Percentiles rank a stretch among this genome's conserved stretches.
Conservation (phyloP, 1,140 invertebrate species). For the Lepidurus apus region DNA sequence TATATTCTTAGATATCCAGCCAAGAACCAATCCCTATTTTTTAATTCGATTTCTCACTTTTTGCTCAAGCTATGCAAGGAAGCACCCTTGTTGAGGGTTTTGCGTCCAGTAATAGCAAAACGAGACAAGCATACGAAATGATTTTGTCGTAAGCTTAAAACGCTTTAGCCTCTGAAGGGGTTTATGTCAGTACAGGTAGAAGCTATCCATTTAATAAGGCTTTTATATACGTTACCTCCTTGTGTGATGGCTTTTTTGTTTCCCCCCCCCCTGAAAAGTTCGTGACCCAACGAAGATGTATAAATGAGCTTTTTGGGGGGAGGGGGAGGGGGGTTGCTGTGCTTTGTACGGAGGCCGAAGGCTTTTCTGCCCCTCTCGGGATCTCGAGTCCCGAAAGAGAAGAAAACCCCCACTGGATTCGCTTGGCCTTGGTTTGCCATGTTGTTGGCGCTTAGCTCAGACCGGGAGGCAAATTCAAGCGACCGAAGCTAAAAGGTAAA, state of each 20-base stretch:
- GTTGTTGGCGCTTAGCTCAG: background rate
- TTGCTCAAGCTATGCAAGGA: too few species aligned
- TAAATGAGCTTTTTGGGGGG: background rate
- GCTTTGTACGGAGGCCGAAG: background rate
- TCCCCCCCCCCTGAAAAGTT: background rate
- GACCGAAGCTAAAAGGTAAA: slow-evolving; percentile 10
- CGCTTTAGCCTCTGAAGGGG: background rate
- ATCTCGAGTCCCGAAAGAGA: background rate
- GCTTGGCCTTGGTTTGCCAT: background rate
- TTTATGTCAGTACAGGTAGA: background rate
- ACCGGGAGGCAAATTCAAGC: background rate
- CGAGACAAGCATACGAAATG: background rate
- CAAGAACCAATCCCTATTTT: too few species aligned
- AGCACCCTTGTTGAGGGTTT: too few species aligned
- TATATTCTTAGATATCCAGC: too few species aligned
- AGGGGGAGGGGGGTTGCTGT: background rate
- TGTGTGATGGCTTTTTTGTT: background rate
- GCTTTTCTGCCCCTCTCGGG: background rate
- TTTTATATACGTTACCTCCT: background rate
- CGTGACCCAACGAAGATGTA: background rate
- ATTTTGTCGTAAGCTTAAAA: background rate
- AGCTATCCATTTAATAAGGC: background rate
- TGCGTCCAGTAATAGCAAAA: too few species aligned
- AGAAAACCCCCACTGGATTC: background rate
- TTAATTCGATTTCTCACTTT: too few species aligned